Evolutionary conservation across 2,797 vertebrate genomes (phyloP).

Genomic region (Dipus sagitta): DNA sequence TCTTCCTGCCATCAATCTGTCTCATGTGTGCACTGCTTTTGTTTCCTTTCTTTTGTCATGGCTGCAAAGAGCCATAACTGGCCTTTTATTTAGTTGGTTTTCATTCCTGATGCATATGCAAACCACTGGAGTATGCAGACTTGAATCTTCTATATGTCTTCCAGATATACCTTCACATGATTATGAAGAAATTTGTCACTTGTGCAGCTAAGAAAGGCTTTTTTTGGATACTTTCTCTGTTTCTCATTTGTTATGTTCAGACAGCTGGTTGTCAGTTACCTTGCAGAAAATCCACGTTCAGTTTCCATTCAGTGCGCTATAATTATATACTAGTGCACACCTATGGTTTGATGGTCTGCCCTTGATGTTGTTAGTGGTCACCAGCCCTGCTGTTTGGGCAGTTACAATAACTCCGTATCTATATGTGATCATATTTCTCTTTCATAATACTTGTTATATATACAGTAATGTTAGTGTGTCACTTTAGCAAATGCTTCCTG

Average conservation of each 20-base stretch:
- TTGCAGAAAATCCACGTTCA: not conserved
- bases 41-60: slow-evolving; percentile 20
- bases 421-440: not conserved
- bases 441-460: not conserved
- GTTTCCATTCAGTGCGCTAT: not conserved
- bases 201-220: slow-evolving; percentile 16
- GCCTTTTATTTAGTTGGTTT: slow-evolving; percentile 60
- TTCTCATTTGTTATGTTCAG: not conserved
- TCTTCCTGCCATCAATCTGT: slow-evolving; percentile 60
- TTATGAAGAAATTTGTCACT: slow-evolving; percentile 56
- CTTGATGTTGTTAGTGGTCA: not conserved
- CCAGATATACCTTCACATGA: slow-evolving; percentile 20
- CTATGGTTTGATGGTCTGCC: not conserved
- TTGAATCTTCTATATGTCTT: slow-evolving; percentile 36
- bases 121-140: slow-evolving; percentile 6
- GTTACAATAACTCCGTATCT: not conserved
- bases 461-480: not conserved
- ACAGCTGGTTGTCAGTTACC: not conserved
- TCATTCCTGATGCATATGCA: slow-evolving; percentile 58
- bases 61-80: not conserved
- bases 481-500: not conserved
- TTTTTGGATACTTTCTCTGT: slow-evolving; percentile 17
- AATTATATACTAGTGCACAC: not conserved
- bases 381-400: not conserved
- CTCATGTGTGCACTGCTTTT: slow-evolving; percentile 44